These are phyloP conservation scores for Semaprochilodus insignis DNA, from an alignment of 2,797 vertebrate species.

Conservation along the genomic window DNA sequence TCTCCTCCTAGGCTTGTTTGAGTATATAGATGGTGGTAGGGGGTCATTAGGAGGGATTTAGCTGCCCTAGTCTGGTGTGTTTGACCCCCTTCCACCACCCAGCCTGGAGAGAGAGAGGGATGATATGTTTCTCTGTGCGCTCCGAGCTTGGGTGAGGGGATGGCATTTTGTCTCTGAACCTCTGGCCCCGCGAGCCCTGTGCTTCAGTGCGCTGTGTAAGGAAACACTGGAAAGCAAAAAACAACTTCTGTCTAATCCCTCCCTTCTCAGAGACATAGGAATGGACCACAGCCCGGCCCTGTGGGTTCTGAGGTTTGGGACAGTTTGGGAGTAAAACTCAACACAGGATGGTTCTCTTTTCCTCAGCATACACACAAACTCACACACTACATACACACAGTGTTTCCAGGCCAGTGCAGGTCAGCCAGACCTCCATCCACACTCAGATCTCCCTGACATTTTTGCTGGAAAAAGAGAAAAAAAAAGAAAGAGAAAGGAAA, in stretches of 20 bases:
- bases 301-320: slow-evolving; percentile 16
- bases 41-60: slow-evolving; percentile 71
- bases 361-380: neutral
- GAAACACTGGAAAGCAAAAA: slow-evolving; percentile 40
- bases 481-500: neutral
- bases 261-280: neutral
- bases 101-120: slow-evolving; percentile 66
- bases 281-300: slow-evolving; percentile 2
- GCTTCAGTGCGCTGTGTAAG: slow-evolving; percentile 56
- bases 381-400: neutral
- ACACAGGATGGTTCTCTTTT: slow-evolving; percentile 2
- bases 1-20: slow-evolving; percentile 63
- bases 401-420: slow-evolving; percentile 1
- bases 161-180: neutral
- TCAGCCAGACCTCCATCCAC: neutral
- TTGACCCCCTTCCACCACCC: slow-evolving; percentile 65
- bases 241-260: neutral
- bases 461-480: neutral
- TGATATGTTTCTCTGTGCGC: slow-evolving; percentile 78
- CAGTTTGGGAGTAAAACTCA: neutral
- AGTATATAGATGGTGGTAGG: slow-evolving; percentile 12
- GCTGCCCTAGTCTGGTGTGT: slow-evolving; percentile 82
- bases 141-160: slow-evolving; percentile 65
- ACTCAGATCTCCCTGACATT: slow-evolving; percentile 16
- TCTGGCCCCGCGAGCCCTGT: slow-evolving; percentile 6